phyloP scores from a whole-genome alignment of 2,113 vertebrate genomes.

The Stictonetta naevosa region DNA sequence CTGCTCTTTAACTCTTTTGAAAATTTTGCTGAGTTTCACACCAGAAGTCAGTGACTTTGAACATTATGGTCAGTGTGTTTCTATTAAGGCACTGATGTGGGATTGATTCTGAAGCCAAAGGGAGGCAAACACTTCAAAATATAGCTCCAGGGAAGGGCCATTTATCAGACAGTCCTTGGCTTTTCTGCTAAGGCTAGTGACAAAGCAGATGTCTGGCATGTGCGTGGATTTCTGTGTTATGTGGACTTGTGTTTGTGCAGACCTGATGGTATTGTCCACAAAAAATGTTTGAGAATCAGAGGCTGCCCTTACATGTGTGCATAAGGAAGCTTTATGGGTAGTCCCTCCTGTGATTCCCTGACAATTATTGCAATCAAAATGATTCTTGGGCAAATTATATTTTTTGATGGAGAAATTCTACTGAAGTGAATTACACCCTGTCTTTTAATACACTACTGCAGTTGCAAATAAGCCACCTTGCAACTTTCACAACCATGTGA shows the following conservation, averaged over 20 bases:
- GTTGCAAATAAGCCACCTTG: neutral
- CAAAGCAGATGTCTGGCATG: neutral
- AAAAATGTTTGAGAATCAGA: neutral
- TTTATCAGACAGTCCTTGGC: conserved; percentile 5
- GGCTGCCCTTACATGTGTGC: neutral
- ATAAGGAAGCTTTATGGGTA: neutral
- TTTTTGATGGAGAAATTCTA: neutral
- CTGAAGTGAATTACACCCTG: neutral
- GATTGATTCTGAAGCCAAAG: neutral
- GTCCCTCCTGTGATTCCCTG: neutral
- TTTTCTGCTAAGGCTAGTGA: neutral
- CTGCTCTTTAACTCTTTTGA: neutral
- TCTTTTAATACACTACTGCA: neutral
- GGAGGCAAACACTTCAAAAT: neutral
- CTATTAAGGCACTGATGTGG: neutral
- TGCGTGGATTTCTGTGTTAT: neutral
- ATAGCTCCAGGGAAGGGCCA: neutral
- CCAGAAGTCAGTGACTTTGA: neutral
- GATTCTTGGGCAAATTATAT: neutral
- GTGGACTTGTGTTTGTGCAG: neutral
- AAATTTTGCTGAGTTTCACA: neutral
- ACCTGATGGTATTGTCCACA: neutral
- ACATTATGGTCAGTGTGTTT: neutral
- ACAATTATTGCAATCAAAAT: neutral
- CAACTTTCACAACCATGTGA: neutral